Evolutionary conservation across 2,888 invertebrate species (phyloP).

Genomic region (Drosophila prostipennis): DNA sequence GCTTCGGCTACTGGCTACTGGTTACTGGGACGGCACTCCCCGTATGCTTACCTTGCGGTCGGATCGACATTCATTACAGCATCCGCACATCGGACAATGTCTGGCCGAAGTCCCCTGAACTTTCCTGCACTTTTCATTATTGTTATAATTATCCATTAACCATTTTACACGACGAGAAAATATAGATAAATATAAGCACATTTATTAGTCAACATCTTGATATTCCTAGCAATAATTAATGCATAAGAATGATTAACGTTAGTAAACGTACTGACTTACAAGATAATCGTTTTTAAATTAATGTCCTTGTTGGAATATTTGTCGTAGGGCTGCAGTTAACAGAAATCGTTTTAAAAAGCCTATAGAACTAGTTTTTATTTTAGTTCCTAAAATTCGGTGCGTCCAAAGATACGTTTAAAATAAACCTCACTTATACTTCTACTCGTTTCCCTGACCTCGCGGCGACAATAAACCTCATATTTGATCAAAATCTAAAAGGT

Average conservation of each 20-base stretch:
- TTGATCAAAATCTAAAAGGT: constrained; percentile 14
- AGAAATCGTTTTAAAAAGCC: no score
- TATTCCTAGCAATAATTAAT: neutral
- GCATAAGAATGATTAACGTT: neutral
- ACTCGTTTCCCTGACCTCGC: constrained; percentile 3
- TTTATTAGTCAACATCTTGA: no score
- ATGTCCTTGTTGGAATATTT: neutral
- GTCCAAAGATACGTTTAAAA: no score
- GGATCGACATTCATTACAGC: constrained; percentile 2
- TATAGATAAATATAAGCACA: neutral
- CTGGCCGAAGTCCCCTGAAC: constrained; percentile 26
- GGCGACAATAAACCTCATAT: constrained; percentile 1
- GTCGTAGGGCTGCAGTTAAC: neutral
- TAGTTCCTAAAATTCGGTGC: neutral
- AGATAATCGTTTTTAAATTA: neutral
- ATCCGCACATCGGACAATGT: constrained; percentile 15
- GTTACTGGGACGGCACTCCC: constrained; percentile 14
- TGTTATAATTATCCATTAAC: neutral
- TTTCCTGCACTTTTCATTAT: constrained; percentile 6
- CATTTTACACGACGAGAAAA: neutral
- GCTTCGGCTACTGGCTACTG: neutral
- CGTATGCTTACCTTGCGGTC: constrained; percentile 31
- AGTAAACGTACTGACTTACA: neutral
- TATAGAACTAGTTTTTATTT: no score
- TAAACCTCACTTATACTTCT: neutral